Percentiles rank a stretch among this genome's conserved stretches.
These are phyloP conservation scores for Sebastiscus tertius DNA, from an alignment of 2,797 vertebrate species.

Conservation along the genomic window DNA sequence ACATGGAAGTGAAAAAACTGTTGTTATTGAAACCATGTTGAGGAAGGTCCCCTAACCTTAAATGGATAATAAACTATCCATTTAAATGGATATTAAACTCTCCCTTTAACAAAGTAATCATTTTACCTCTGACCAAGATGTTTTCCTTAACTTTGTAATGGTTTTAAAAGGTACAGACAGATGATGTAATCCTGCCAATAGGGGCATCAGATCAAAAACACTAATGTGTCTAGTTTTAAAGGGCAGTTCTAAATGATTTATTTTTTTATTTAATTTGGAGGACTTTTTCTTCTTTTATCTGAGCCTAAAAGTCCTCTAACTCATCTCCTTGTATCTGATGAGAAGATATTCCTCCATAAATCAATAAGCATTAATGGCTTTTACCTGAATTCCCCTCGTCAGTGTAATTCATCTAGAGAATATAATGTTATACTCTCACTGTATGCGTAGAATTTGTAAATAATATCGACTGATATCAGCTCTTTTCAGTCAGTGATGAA, in stretches of 20 bases:
- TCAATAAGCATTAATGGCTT: constrained; percentile 17
- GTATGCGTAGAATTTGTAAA: not conserved
- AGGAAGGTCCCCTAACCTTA: not conserved
- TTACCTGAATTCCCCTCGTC: constrained; percentile 3
- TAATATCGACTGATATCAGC: not conserved
- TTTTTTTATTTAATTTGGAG: not conserved
- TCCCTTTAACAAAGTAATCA: not conserved
- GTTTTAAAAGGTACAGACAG: not conserved
- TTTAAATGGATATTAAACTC: too few relatives aligned
- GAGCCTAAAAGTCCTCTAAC: not conserved
- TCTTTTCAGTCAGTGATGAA: not conserved
- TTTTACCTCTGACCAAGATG: not conserved
- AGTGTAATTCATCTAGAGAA: not conserved
- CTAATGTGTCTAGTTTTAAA: not conserved
- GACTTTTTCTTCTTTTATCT: not conserved
- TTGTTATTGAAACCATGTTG: not conserved
- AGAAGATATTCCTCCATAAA: not conserved
- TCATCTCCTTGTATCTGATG: constrained; percentile 5
- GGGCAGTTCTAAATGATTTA: not conserved
- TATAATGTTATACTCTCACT: not conserved
- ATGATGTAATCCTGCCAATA: not conserved
- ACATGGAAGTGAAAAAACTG: not conserved
- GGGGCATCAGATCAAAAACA: not conserved
- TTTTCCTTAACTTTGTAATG: not conserved
- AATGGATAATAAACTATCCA: too few relatives aligned